These are phyloP conservation scores for Cheilosia urbana DNA, from an alignment of 2,888 invertebrate genomes.

Conservation along the genomic window DNA sequence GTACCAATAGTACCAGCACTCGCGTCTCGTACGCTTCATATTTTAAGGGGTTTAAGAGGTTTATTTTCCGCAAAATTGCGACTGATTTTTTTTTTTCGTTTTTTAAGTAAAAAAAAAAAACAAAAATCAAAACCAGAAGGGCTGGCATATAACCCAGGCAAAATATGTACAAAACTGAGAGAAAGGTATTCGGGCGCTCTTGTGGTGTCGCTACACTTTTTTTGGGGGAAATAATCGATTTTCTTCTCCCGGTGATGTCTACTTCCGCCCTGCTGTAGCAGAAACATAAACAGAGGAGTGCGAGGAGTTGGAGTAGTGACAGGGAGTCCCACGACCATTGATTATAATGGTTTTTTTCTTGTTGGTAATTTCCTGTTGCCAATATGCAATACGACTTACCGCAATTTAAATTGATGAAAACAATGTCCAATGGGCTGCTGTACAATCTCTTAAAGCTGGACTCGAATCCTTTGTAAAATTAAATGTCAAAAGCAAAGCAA, in stretches of 20 bases:
- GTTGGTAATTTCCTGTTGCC: conserved; percentile 29
- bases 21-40: conserved; percentile 24
- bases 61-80: conserved; percentile 38
- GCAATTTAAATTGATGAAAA: conserved; percentile 38
- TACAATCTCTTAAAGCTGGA: conserved; percentile 3
- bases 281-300: conserved; percentile 54
- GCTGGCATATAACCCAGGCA: conserved; percentile 47
- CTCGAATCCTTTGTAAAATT: conserved; percentile 18
- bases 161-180: conserved; percentile 20
- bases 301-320: conserved; percentile 21
- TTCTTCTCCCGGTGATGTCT: conserved; percentile 72
- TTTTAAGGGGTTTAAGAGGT: conserved; percentile 38
- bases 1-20: conserved; percentile 31
- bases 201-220: conserved; percentile 52
- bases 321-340: conserved; percentile 40
- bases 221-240: conserved; percentile 69
- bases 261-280: conserved; percentile 65
- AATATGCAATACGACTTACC: conserved; percentile 47
- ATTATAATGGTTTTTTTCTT: conserved; percentile 19
- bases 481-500: conserved; percentile 52
- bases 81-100: conserved; percentile 14
- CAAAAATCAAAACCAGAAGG: conserved; percentile 31
- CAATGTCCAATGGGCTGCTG: conserved; percentile 3
- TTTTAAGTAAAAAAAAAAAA: not conserved
- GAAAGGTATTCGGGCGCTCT: conserved; percentile 47